Base-by-base conservation (phyloP, 2,113 vertebrate species). In the Nycticryphes semicollaris region DNA sequence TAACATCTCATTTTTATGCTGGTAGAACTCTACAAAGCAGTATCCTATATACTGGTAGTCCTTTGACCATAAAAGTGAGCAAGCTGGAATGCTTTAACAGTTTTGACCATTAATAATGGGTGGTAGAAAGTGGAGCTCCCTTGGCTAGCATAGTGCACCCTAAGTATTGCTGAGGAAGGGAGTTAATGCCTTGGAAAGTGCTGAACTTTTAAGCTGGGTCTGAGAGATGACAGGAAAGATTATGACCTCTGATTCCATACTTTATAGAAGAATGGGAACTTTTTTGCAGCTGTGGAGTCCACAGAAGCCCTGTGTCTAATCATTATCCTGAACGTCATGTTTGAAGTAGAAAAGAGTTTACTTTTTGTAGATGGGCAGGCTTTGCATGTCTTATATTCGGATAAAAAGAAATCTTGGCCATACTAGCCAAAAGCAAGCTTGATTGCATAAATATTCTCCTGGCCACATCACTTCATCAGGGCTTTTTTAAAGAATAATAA, bases 401-500 rank as follows among this genome's bases (percentile, higher is more conserved):
- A 79, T 78, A 78, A 84, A 94, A 88, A 47, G 48, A 78, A 70
- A 75, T 89, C 47, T 92, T 89, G 66, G 35, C 59, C 53, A 86
- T 59, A 84, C 27, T 92, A 74, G 69, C 60, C 59, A 78, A 74
- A 89, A 84, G 28, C 22, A 92, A 86, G 39, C 35, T 79, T 81
- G 50, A 81, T 89, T 94, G 59, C 33, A 95, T 89, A 86, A 89
- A 92, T 87, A 82, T 70, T 89, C 51, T 78, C 15, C 73, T 78
- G 84, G 56, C 18, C 74, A 60, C n/a, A 92, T 84, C 54, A 74
- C 37, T 93, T 81, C 45, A 78, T 70, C n/a, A 75, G 50, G 18
- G 25, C 7, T 76, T 88, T 84, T 94, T 93, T 73, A 12, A 79
- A 45, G 25, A 88, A 93, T 80, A 90, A 88, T 74, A 90, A 81